Conservation (phyloP, 2,888 invertebrate genomes). For the Pelosia muscerda region DNA sequence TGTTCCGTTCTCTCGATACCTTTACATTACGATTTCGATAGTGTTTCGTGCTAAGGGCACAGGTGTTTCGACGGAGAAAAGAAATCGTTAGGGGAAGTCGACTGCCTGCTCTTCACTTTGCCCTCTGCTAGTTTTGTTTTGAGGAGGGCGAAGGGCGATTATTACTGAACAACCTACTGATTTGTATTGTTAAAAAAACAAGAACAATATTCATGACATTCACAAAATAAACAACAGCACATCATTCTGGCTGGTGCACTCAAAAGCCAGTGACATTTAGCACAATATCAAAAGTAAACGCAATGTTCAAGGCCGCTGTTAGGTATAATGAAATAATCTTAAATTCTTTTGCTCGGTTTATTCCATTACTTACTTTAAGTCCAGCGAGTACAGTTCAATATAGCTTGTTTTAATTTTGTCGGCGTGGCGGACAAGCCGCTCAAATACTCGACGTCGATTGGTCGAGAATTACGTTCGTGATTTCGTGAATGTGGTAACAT, state of each 20-base stretch:
- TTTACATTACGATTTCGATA: too few species aligned
- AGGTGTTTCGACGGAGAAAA: too few species aligned
- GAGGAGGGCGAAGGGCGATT: too few species aligned
- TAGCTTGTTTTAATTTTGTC: constrained; percentile 31
- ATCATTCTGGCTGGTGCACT: background rate
- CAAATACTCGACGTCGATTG: constrained; percentile 54
- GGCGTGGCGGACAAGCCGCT: constrained; percentile 64
- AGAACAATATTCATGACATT: background rate
- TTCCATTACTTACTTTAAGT: constrained; percentile 37
- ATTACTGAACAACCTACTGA: too few species aligned
- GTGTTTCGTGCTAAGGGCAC: too few species aligned
- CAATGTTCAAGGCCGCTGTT: constrained; percentile 44
- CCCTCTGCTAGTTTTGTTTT: too few species aligned
- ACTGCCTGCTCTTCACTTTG: too few species aligned
- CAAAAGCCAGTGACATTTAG: constrained; percentile 44
- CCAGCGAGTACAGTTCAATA: constrained; percentile 28
- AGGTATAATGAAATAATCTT: constrained; percentile 36
- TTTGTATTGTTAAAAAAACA: background rate
- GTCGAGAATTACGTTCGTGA: constrained; percentile 43
- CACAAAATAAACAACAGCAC: background rate
- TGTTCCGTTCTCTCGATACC: too few species aligned
- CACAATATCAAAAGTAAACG: constrained; percentile 44
- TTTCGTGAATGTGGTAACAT: constrained; percentile 41
- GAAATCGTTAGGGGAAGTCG: too few species aligned
- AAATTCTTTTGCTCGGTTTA: constrained; percentile 30